phyloP scores from a whole-genome alignment of 2,888 invertebrate genomes.

The Iselma pallidipennis region DNA sequence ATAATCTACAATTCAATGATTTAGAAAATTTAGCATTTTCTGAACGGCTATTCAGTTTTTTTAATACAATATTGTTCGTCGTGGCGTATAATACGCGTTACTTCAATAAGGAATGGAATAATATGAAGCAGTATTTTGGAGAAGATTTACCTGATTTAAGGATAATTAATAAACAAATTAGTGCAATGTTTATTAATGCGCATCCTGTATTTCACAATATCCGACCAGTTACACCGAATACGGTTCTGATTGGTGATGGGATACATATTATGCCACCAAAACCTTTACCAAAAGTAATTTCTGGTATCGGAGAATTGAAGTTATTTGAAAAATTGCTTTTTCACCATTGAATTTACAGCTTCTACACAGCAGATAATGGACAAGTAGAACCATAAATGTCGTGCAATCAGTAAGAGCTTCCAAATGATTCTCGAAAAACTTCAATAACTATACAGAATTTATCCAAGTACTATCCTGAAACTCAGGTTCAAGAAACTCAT shows the following conservation, averaged over 20 bases:
- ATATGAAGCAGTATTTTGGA: constrained; percentile 41
- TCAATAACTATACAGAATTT: too few relatives aligned
- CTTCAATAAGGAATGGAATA: constrained; percentile 8
- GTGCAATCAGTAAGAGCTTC: too few relatives aligned
- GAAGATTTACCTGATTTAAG: constrained; percentile 35
- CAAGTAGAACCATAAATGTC: too few relatives aligned
- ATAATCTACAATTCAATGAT: constrained; percentile 35
- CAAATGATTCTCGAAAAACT: too few relatives aligned
- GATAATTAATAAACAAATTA: constrained; percentile 42
- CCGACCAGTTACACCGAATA: constrained; percentile 45
- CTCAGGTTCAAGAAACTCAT: too few relatives aligned
- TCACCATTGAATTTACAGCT: too few relatives aligned
- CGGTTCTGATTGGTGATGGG: constrained; percentile 45
- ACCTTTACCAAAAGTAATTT: not conserved
- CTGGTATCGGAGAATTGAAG: too few relatives aligned
- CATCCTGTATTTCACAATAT: constrained; percentile 45
- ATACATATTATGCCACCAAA: constrained; percentile 35
- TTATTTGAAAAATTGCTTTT: too few relatives aligned
- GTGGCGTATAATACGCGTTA: constrained; percentile 4
- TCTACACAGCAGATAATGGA: too few relatives aligned
- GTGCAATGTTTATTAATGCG: constrained; percentile 46
- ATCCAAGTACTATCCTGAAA: too few relatives aligned
- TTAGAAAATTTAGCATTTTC: constrained; percentile 35
- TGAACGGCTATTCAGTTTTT: constrained; percentile 37
- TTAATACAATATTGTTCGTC: constrained; percentile 4